These are phyloP conservation scores for Hydraecia micacea DNA, from an alignment of 2,888 invertebrate species.

Conservation along the genomic window DNA sequence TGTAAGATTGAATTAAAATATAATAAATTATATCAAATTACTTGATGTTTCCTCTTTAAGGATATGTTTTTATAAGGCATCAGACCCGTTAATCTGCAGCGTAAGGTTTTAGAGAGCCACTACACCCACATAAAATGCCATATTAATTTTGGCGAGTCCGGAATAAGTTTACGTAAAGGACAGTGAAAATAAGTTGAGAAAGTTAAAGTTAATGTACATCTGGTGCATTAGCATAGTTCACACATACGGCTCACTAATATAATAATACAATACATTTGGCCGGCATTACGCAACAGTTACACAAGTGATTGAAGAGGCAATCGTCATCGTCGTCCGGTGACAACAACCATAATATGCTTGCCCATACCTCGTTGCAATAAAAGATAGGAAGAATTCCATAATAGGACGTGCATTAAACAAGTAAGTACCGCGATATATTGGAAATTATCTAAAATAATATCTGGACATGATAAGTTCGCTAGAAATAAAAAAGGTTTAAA, in stretches of 20 bases:
- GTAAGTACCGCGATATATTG: not conserved
- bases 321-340: constrained; percentile 6
- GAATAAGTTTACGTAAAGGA: constrained; percentile 66
- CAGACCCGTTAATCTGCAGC: constrained; percentile 5
- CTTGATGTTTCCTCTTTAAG: not conserved
- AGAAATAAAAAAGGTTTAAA: not conserved
- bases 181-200: constrained; percentile 78
- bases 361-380: not conserved
- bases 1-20: constrained; percentile 35
- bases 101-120: constrained; percentile 23
- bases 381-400: constrained; percentile 9
- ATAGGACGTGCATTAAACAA: not conserved
- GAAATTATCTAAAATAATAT: constrained; percentile 6
- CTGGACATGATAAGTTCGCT: not conserved
- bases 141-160: constrained; percentile 18
- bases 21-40: constrained; percentile 17
- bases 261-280: constrained; percentile 72
- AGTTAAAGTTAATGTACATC: constrained; percentile 68
- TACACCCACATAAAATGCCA: constrained; percentile 33
- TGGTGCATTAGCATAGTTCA: constrained; percentile 82
- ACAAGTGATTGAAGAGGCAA: constrained; percentile 59
- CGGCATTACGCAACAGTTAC: constrained; percentile 74
- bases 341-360: constrained; percentile 1
- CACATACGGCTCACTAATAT: constrained; percentile 77
- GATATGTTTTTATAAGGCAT: constrained; percentile 10